A percentile compares a stretch with the other conserved stretches of the same genome.
Conservation (phyloP, 53 echinoderm and acorn worm genomes). For the Paelopatides confundens region DNA sequence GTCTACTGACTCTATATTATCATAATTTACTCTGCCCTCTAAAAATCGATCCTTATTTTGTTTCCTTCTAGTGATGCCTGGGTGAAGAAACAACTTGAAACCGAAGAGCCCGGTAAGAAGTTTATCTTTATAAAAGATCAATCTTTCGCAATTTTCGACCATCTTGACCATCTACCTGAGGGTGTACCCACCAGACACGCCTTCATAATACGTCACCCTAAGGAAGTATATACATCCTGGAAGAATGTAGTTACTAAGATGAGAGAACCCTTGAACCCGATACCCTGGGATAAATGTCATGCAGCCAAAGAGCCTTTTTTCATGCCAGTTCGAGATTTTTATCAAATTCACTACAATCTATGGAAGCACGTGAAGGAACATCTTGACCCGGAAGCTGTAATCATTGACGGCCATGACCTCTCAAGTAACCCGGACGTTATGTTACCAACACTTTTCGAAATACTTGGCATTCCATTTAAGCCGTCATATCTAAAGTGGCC, state of each 20-base stretch:
- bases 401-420: slow-evolving; percentile 34
- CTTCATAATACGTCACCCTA: slow-evolving; percentile 27
- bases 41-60: no score
- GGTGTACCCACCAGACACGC: slow-evolving; percentile 9
- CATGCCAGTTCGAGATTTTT: not conserved
- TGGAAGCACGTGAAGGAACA: slow-evolving; percentile 35
- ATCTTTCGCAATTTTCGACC: slow-evolving; percentile 6
- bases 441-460: not conserved
- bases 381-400: slow-evolving; percentile 5
- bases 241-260: not conserved
- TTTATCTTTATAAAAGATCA: slow-evolving; percentile 37
- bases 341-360: slow-evolving; percentile 12
- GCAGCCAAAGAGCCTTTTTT: not conserved
- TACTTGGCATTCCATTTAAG: slow-evolving; percentile 13
- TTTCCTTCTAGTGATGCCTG: not conserved
- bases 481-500: slow-evolving; percentile 3
- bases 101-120: slow-evolving; percentile 17
- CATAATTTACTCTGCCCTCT: no score
- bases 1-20: no score
- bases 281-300: slow-evolving; percentile 28
- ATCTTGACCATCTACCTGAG: slow-evolving; percentile 8
- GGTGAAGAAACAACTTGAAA: slow-evolving; percentile 29
- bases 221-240: slow-evolving; percentile 11
- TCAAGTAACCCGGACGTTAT: slow-evolving; percentile 7
- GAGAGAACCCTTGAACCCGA: not conserved